A percentile compares a stretch with the other conserved stretches of the same genome.
phyloP scores from a whole-genome alignment of 1,140 invertebrate species.

The Temnothorax curvispinosus region DNA sequence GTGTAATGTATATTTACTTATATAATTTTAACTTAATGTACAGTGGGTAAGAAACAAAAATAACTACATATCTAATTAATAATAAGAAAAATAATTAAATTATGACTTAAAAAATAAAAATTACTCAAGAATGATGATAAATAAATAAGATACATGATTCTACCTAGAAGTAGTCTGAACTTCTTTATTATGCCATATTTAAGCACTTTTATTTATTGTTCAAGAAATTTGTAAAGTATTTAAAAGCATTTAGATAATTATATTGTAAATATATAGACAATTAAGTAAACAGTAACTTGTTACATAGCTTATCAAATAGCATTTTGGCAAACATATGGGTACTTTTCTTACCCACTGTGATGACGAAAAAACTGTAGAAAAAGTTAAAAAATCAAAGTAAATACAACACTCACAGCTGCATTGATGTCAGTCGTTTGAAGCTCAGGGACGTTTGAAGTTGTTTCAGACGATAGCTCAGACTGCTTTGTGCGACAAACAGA shows the following conservation, averaged over 20 bases:
- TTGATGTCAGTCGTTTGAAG: conserved; percentile 78
- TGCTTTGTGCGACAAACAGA: conserved; percentile 83
- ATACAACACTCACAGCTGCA: conserved; percentile 80
- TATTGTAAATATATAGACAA: neutral
- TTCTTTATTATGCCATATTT: conserved; percentile 2
- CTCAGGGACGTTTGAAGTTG: conserved; percentile 75
- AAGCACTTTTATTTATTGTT: conserved; percentile 18
- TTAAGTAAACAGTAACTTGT: neutral
- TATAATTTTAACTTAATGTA: conserved; percentile 32
- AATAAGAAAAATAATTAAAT: neutral
- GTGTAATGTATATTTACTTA: conserved; percentile 21
- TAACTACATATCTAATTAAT: neutral
- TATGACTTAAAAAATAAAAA: conserved; percentile 18
- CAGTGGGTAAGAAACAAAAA: conserved; percentile 40
- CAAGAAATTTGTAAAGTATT: neutral
- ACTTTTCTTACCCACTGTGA: conserved; percentile 34
- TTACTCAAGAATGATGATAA: neutral
- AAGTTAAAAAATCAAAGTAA: conserved; percentile 57
- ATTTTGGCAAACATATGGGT: neutral
- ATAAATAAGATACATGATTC: conserved; percentile 17
- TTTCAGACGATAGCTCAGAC: conserved; percentile 80
- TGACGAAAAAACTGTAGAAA: neutral
- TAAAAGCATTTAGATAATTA: neutral
- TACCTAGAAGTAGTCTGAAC: conserved; percentile 47
- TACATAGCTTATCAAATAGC: neutral